Evolutionary conservation across 92 coral and sea anemone genomes (phyloP).

Genomic region (Zoanthus solanderi): DNA sequence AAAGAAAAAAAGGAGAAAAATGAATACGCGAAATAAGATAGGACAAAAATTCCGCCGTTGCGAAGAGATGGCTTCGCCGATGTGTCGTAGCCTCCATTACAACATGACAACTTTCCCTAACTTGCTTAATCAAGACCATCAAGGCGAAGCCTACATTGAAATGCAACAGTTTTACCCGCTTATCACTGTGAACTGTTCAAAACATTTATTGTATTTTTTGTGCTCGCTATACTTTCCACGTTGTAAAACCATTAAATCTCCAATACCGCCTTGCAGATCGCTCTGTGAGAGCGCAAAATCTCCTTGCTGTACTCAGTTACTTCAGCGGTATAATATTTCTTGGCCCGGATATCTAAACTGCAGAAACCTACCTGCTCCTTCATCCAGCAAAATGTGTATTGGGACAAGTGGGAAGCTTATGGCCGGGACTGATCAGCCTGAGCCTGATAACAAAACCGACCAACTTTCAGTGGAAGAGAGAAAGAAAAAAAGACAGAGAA

Average conservation of each 20-base stretch:
- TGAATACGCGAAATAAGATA: not conserved
- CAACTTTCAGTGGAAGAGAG: not conserved
- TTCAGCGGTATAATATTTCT: not conserved
- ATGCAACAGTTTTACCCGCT: conserved; percentile 11
- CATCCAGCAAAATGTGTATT: conserved; percentile 7
- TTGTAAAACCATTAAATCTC: not conserved
- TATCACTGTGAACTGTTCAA: conserved; percentile 28
- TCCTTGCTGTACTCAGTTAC: not conserved
- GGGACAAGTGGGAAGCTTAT: not conserved
- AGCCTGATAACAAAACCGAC: not conserved
- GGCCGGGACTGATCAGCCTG: not conserved
- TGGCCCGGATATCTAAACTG: conserved; percentile 31
- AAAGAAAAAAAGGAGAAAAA: not conserved
- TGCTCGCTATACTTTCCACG: conserved; percentile 22
- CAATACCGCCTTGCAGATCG: conserved; percentile 25
- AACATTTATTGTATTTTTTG: conserved; percentile 5
- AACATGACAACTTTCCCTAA: conserved; percentile 11
- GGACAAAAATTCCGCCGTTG: not conserved
- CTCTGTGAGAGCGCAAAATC: conserved; percentile 25
- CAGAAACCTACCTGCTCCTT: not conserved
- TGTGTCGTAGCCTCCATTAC: not conserved
- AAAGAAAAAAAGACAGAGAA: conserved; percentile 25
- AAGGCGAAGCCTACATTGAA: not conserved
- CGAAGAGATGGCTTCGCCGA: conserved; percentile 7
- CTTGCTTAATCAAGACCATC: conserved; percentile 10